These are phyloP conservation scores for Apamea sordens DNA, from an alignment of 2,888 invertebrate genomes.

Conservation along the genomic window DNA sequence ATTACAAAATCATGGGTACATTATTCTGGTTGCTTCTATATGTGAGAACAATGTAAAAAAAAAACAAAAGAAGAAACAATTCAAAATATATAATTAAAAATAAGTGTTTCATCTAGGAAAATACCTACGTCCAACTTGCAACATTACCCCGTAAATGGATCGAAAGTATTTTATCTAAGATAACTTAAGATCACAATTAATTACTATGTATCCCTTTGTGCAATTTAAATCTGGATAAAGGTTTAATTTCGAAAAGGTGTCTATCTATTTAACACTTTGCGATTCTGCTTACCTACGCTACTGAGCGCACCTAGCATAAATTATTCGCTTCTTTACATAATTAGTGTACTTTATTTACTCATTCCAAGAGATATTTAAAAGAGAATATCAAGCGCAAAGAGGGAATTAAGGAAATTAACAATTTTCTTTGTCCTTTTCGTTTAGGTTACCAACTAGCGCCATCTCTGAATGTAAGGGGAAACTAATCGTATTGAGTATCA, in stretches of 20 bases:
- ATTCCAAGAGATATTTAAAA: slow-evolving; percentile 39
- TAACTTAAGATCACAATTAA: slow-evolving; percentile 7
- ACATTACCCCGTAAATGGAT: not conserved
- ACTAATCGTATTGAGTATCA: slow-evolving; percentile 32
- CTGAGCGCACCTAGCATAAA: slow-evolving; percentile 37
- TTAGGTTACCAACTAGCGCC: slow-evolving; percentile 43
- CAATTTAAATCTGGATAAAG: slow-evolving; percentile 9
- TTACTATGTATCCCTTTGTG: not conserved
- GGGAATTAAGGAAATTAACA: slow-evolving; percentile 30
- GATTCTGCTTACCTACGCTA: slow-evolving; percentile 26
- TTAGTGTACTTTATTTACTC: slow-evolving; percentile 46
- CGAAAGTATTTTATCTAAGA: not conserved
- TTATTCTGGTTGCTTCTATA: too few species aligned
- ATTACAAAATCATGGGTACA: too few species aligned
- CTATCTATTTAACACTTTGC: slow-evolving; percentile 30
- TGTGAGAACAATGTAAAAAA: too few species aligned
- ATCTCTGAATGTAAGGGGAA: slow-evolving; percentile 37
- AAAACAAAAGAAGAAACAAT: too few species aligned
- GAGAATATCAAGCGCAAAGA: slow-evolving; percentile 44
- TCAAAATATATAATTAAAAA: too few species aligned
- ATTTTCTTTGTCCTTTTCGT: slow-evolving; percentile 44
- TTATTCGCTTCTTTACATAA: slow-evolving; percentile 49
- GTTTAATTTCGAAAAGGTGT: slow-evolving; percentile 21
- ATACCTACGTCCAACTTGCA: not conserved
- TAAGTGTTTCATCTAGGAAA: not conserved